Conservation (phyloP, 2,113 vertebrate genomes). For the Prunella himalayana region DNA sequence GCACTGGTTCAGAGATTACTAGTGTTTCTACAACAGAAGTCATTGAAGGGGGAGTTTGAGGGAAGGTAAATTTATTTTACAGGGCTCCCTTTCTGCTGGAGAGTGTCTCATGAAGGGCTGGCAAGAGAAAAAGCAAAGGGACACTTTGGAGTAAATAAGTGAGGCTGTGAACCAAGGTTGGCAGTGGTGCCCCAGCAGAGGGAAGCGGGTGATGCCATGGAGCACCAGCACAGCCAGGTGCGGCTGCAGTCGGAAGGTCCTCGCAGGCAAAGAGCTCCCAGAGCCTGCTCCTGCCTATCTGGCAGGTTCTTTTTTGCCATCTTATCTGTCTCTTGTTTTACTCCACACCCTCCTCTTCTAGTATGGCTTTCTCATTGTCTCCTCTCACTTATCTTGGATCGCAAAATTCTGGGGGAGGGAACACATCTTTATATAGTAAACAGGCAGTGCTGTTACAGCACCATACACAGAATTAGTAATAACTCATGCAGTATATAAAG, state of each 20-base stretch:
- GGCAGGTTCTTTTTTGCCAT: not conserved
- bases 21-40: not conserved
- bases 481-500: not conserved
- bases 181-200: not conserved
- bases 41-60: not conserved
- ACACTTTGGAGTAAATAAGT: not conserved
- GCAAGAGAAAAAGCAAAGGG: not conserved
- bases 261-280: not conserved
- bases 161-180: not conserved
- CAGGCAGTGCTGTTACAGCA: not conserved
- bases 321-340: conserved; percentile 22
- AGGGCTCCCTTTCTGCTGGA: not conserved
- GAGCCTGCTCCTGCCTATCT: not conserved
- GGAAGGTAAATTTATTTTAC: not conserved
- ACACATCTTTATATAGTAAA: not conserved
- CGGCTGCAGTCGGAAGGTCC: not conserved
- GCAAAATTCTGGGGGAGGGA: not conserved
- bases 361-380: conserved; percentile 6
- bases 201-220: not conserved
- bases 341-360: conserved; percentile 5
- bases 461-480: not conserved
- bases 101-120: not conserved
- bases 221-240: not conserved
- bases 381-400: not conserved
- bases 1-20: not conserved